These are phyloP conservation scores for Brachyalestes nurse DNA, from an alignment of 2,797 vertebrate genomes.

Conservation along the genomic window DNA sequence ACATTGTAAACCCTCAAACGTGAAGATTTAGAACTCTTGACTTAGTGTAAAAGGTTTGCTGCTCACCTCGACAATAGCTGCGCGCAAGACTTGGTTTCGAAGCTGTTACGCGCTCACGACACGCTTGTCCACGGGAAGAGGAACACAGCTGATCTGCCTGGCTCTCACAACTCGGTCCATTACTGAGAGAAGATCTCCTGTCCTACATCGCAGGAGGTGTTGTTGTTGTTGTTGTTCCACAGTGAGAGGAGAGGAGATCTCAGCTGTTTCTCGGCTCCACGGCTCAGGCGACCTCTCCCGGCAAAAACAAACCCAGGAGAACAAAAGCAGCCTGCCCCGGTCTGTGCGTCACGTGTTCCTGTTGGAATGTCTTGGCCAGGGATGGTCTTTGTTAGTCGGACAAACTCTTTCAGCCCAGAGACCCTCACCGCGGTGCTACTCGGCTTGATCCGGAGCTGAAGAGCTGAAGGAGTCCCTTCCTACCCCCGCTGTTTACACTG, in stretches of 20 bases:
- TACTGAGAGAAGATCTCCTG: slow-evolving; percentile 5
- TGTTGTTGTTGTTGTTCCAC: background rate
- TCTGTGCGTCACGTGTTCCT: slow-evolving; percentile 66
- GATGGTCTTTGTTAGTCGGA: slow-evolving; percentile 42
- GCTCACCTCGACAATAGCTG: slow-evolving; percentile 35
- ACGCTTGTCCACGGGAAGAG: background rate
- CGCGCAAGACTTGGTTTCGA: background rate
- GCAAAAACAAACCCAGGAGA: slow-evolving; percentile 56
- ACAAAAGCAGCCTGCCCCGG: slow-evolving; percentile 52
- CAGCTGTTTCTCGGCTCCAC: background rate
- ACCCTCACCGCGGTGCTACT: too few relatives aligned
- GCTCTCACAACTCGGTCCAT: background rate
- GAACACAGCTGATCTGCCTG: background rate
- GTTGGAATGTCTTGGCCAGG: slow-evolving; percentile 50
- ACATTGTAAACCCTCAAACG: background rate
- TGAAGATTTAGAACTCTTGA: background rate
- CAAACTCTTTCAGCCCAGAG: slow-evolving; percentile 7
- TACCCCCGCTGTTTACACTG: too few relatives aligned
- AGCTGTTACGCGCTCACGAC: slow-evolving; percentile 15
- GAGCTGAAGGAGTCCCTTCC: too few relatives aligned
- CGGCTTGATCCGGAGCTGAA: too few relatives aligned
- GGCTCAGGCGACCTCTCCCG: slow-evolving; percentile 59
- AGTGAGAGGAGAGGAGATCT: background rate
- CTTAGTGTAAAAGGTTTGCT: background rate
- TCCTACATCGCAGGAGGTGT: background rate